Percentiles rank a stretch among this genome's conserved stretches.
Evolutionary conservation across 2,113 vertebrate genomes (phyloP).

Genomic region (Nanger granti): DNA sequence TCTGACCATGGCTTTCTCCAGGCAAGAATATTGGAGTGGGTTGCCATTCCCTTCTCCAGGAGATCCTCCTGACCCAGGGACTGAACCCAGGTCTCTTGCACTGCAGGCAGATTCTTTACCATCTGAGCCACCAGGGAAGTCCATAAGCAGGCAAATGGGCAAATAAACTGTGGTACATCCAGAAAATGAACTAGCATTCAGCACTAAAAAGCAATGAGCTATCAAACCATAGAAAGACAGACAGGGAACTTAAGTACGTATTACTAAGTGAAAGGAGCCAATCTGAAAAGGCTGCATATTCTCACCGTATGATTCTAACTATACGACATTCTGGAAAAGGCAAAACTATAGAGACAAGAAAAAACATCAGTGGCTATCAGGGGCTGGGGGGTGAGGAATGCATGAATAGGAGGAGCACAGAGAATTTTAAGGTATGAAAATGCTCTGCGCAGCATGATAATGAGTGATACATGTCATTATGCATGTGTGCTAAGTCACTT

Average conservation of each 20-base stretch:
- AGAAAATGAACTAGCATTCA: background rate
- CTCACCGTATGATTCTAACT: background rate
- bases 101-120: background rate
- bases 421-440: background rate
- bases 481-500: background rate
- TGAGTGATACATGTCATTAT: background rate
- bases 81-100: background rate
- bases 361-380: background rate
- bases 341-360: background rate
- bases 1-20: background rate
- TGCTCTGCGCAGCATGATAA: rapidly evolving
- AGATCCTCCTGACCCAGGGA: background rate
- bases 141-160: background rate
- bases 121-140: background rate
- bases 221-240: background rate
- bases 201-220: background rate
- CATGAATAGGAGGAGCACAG: rapidly evolving
- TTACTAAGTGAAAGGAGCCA: background rate
- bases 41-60: background rate
- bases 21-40: background rate
- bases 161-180: background rate
- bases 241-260: background rate
- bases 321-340: background rate
- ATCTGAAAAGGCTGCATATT: background rate
- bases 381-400: rapidly evolving